Base-by-base conservation (phyloP, 2,797 vertebrate species). In the Tiaroga cobitis region DNA sequence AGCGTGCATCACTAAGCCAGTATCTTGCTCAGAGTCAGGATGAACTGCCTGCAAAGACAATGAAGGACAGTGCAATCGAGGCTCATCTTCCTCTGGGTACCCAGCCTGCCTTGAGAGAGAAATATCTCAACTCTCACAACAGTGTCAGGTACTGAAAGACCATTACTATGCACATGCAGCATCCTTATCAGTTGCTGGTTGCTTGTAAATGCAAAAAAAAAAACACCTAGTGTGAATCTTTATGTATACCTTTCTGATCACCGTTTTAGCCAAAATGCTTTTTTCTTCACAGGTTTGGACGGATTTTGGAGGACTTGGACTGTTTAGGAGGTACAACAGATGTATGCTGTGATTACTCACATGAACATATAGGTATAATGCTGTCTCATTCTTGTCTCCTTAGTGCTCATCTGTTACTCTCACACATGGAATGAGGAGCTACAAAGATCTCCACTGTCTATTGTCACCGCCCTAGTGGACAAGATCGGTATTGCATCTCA, bases 291-390 rank as follows among this genome's bases (percentile, higher is more conserved):
- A 99, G 98, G 92, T 99, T 99, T 94, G 98, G 98, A 21, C 94
- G 98, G 83, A 97, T 99, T 93, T 96, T 99, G 93, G 98, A 99
- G 94, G 98, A 99, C 90, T 93, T 99, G 89, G 98, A 99, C 92
- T 99, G 98, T 92, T 96, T 99, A 93, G 98, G 97, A 97, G 98
- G 98, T 99, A 95, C 21, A 39, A 3, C 8, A 41, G 2, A 65
- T 7, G 2, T 15, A 65, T 65, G 16, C 63, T 32, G 16, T 18
- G 3, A 13, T 39, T 56, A 19, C 15, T 34, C 29, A 3, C 16
- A 46, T 56, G 15, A 18, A 16, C 11, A n/a, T 43, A 78, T 69
- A 19, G 46, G 46, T 49, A 16, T 46, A 10, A 59, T 59, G 3
- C 21, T 7, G 0, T 59, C 4, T 29, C 5, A 43, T 63, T 51